Evolutionary conservation across 2,113 vertebrate species (phyloP), one percentile per base, ranked within the genome.

Genomic region (Rhadina sibilatrix): DNA sequence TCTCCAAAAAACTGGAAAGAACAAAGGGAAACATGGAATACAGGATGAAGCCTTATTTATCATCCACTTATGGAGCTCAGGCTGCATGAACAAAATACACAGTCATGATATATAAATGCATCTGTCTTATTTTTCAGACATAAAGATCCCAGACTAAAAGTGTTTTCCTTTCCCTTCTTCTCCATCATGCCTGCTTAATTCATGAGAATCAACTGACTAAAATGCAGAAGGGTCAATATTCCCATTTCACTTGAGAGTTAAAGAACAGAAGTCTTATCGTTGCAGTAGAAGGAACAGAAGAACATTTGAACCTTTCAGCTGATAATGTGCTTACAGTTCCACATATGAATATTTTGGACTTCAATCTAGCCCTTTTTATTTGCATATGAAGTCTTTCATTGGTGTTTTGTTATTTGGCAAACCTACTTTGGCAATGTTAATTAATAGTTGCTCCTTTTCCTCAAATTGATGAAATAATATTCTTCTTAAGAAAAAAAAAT

Each of bases 21-120:
- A 95, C 88, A 96, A 95, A 94, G 76, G 63, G 28, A 83, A 96
- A 89, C 80, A 87, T 10, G 49, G 56, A 95, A 91, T 44, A 94
- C 86, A 65, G 82, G 84, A 91, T 56, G 49, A 83, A 88, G 77
- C 35, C 20, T 47, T 50, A 80, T 72, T 87, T 91, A 82, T 52
- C n/a, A 79, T 42, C 57, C 50, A 66, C 37, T 84, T 70, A 68
- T 0, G 4, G 60, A 87, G 53, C 82, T 92, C 81, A 71, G 83
- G 49, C 56, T 96, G 82, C 60, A 69, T 74, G 89, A 87, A 93
- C n/a, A 76, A 60, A 85, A 85, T 46, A 75, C 6, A 69, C 2
- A 46, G 52, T 53, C 23, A 40, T 12, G 37, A 59, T 14, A 87
- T 8, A 24, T 27, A 37, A 56, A 70, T 31, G 56, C 23, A 63